Evolutionary conservation across 1,140 invertebrate genomes (phyloP).

Genomic region (Brachionus rubens): DNA sequence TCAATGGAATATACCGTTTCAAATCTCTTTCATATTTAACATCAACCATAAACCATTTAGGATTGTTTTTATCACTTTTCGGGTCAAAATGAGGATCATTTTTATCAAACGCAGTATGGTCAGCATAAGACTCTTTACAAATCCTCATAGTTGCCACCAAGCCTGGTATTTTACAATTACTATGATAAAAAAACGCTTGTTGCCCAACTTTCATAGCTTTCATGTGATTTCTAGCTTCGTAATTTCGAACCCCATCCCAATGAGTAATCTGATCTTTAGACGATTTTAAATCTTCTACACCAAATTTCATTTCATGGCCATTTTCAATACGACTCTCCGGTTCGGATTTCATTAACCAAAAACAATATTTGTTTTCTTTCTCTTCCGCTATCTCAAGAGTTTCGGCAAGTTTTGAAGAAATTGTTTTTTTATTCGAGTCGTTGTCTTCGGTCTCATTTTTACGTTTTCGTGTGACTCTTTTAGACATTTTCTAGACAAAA

Average conservation of each 20-base stretch:
- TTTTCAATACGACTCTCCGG: conserved; percentile 55
- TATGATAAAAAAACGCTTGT: conserved; percentile 58
- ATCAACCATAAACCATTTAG: conserved; percentile 58
- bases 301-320: conserved; percentile 57
- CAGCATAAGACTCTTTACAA: conserved; percentile 53
- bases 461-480: not conserved
- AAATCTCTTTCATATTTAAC: conserved; percentile 54
- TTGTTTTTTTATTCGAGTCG: not conserved
- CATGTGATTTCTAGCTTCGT: conserved; percentile 59
- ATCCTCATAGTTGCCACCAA: conserved; percentile 56
- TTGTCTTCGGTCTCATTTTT: not conserved
- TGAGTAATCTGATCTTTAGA: conserved; percentile 54
- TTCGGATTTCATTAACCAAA: conserved; percentile 58
- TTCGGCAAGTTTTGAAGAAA: conserved; percentile 10
- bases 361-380: not conserved
- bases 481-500: not conserved
- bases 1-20: conserved; percentile 55
- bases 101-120: conserved; percentile 58
- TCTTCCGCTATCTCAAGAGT: conserved; percentile 9
- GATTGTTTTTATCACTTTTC: conserved; percentile 51
- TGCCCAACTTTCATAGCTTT: conserved; percentile 56
- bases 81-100: conserved; percentile 55
- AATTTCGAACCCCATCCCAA: conserved; percentile 60
- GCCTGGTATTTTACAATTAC: conserved; percentile 58
- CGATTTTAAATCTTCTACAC: conserved; percentile 56